A percentile compares a stretch with the other conserved stretches of the same genome.
These are phyloP conservation scores for Enteromius anoplus DNA, from an alignment of 2,797 vertebrate genomes.

Conservation along the genomic window DNA sequence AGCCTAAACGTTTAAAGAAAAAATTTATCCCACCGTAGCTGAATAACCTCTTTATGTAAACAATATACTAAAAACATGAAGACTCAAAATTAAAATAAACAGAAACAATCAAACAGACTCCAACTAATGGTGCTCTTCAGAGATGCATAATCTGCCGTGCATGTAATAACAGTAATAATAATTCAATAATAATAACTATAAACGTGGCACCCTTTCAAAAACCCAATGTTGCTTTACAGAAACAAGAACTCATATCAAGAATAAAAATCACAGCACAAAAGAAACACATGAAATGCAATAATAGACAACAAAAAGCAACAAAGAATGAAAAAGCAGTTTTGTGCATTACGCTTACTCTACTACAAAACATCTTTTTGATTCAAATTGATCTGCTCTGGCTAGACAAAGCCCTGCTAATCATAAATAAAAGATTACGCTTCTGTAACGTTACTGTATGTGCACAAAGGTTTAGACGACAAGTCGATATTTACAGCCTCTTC, in stretches of 20 bases:
- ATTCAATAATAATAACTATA: background rate
- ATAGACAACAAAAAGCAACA: background rate
- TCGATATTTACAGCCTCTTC: slow-evolving; percentile 10
- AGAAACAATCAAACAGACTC: background rate
- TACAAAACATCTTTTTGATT: slow-evolving; percentile 23
- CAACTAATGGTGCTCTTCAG: background rate
- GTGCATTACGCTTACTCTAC: background rate
- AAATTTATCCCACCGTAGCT: background rate
- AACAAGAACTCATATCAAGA: background rate
- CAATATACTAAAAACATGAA: background rate
- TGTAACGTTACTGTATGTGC: slow-evolving; percentile 15
- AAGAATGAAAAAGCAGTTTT: background rate
- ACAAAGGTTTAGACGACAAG: slow-evolving; percentile 38
- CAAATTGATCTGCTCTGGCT: slow-evolving; percentile 24
- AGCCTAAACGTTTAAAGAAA: background rate
- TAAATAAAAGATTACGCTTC: slow-evolving; percentile 57
- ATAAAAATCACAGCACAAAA: background rate
- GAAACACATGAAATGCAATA: background rate
- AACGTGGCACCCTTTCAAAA: background rate
- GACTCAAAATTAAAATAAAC: background rate
- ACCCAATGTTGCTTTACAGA: background rate
- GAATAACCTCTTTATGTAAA: background rate
- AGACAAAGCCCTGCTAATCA: slow-evolving; percentile 50
- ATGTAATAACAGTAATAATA: too few relatives aligned
- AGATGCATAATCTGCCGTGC: background rate